Evolutionary conservation across 2,113 vertebrate genomes (phyloP).

Genomic region (Plotosus lineatus): DNA sequence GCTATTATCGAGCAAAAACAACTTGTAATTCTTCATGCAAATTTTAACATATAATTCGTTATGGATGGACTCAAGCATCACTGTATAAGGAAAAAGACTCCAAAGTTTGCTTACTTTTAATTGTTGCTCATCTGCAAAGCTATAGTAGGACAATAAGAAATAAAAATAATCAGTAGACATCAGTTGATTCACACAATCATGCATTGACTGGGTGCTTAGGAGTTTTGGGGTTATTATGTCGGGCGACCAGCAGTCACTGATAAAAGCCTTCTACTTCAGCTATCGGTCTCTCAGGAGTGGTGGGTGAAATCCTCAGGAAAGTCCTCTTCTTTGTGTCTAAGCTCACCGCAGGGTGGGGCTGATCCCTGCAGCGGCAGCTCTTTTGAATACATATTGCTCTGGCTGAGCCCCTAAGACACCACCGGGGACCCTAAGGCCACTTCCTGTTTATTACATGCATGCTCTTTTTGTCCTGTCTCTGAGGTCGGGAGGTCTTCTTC

Average conservation of each 20-base stretch:
- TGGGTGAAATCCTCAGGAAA: conserved; percentile 27
- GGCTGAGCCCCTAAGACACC: conserved; percentile 49
- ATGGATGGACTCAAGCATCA: background rate
- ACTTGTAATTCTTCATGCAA: conserved; percentile 8
- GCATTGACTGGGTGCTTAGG: background rate
- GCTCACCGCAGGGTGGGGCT: conserved; percentile 18
- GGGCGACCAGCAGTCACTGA: conserved; percentile 20
- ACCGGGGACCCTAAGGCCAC: conserved; percentile 46
- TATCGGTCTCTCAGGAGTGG: conserved; percentile 9
- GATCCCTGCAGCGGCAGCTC: conserved; percentile 42
- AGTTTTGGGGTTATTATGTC: conserved; percentile 25
- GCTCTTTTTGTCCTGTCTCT: conserved; percentile 30
- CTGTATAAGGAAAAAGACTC: background rate
- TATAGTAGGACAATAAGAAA: background rate
- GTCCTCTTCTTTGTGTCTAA: conserved; percentile 44
- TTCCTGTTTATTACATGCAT: conserved; percentile 52
- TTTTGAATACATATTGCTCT: conserved; percentile 58
- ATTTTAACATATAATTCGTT: background rate
- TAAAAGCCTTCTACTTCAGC: conserved; percentile 41
- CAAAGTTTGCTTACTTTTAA: background rate
- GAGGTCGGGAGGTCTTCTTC: conserved; percentile 24
- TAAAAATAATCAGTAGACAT: background rate
- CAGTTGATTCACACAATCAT: background rate
- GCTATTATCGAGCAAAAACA: background rate
- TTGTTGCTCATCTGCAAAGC: background rate